Percentiles rank a stretch among this genome's conserved stretches.
phyloP scores from a whole-genome alignment of 2,113 vertebrate species.

The Stomatorhinus ivindoensis region DNA sequence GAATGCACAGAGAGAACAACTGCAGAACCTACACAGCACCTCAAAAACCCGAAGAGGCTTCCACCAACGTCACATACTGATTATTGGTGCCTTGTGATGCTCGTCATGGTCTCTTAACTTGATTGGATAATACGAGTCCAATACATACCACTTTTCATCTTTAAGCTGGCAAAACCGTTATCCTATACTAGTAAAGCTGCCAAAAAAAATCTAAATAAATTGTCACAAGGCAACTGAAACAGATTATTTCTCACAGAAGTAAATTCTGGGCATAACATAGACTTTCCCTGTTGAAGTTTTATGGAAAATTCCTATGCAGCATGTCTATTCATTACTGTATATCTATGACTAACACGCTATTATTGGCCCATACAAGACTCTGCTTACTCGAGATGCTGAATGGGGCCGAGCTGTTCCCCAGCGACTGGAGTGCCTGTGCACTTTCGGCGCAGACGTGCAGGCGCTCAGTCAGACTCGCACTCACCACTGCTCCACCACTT shows the following conservation, averaged over 20 bases:
- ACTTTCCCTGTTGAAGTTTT: not conserved
- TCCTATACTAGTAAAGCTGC: not conserved
- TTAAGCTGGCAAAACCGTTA: not conserved
- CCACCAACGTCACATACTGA: not conserved
- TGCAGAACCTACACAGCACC: not conserved
- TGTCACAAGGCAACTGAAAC: not conserved
- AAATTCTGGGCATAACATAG: not conserved
- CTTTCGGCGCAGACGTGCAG: not conserved
- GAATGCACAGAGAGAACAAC: not conserved
- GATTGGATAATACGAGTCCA: not conserved
- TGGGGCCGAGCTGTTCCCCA: not conserved
- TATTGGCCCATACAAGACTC: not conserved
- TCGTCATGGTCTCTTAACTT: not conserved
- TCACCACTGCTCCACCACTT: slow-evolving; percentile 95
- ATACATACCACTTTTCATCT: not conserved
- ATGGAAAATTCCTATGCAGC: not conserved
- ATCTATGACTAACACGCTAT: not conserved
- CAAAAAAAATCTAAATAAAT: not conserved
- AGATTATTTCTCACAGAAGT: too few relatives aligned
- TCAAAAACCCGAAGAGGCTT: not conserved
- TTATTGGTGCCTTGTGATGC: not conserved
- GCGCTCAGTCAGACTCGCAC: slow-evolving; percentile 33
- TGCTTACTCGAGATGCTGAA: not conserved
- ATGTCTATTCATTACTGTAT: not conserved
- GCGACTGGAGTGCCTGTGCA: not conserved